Evolutionary conservation across 2,888 invertebrate genomes (phyloP).

Genomic region (Diaperis boleti): DNA sequence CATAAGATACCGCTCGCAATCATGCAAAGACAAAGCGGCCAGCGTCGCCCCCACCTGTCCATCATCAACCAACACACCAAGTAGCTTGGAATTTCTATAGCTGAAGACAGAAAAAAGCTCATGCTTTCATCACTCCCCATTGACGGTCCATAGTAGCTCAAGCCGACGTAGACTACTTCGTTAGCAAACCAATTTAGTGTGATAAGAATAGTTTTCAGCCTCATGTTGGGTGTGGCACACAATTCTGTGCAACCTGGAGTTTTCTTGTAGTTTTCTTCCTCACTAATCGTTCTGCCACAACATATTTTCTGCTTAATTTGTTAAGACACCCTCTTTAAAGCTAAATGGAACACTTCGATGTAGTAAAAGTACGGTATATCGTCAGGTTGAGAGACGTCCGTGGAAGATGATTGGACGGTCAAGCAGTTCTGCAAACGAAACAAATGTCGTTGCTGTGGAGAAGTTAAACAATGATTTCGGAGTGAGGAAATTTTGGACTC

Average conservation of each 20-base stretch:
- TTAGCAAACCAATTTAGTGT: conserved; percentile 94
- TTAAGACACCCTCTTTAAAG: too few species aligned
- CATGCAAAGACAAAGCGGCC: conserved; percentile 90
- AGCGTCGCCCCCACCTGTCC: conserved; percentile 88
- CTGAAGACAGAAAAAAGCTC: conserved; percentile 88
- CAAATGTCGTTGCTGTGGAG: too few species aligned
- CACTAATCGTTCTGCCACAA: conserved; percentile 70
- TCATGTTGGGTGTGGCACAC: conserved; percentile 88
- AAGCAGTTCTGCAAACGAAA: too few species aligned
- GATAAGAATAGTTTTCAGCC: conserved; percentile 86
- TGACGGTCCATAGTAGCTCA: conserved; percentile 92
- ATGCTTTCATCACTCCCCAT: conserved; percentile 89
- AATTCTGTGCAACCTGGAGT: conserved; percentile 74
- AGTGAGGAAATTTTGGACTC: too few species aligned
- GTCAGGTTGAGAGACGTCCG: too few species aligned
- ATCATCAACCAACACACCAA: conserved; percentile 89
- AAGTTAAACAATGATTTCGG: too few species aligned
- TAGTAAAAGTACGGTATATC: too few species aligned
- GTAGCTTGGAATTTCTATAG: conserved; percentile 91
- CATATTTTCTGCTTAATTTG: conserved; percentile 81
- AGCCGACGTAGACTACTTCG: conserved; percentile 91
- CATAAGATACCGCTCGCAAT: conserved; percentile 87
- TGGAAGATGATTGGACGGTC: too few species aligned
- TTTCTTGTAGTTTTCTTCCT: conserved; percentile 67
- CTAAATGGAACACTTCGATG: too few species aligned